Percentiles rank a stretch among this genome's conserved stretches.
These are phyloP conservation scores for Calliopum simillimum DNA, from an alignment of 2,888 invertebrate genomes.

Conservation along the genomic window DNA sequence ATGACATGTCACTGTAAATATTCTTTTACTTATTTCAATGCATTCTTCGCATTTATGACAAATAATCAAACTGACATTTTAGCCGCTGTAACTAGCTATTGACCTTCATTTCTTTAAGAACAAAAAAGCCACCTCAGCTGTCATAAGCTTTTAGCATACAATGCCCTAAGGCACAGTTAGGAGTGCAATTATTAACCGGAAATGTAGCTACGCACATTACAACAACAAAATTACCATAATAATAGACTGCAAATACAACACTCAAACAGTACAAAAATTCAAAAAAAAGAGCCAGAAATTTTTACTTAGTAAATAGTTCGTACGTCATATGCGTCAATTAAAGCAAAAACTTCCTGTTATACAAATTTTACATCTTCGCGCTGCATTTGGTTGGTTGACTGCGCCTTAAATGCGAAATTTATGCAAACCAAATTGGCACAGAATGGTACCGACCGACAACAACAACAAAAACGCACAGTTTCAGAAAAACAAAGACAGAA, in stretches of 20 bases:
- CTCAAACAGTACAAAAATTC: background rate
- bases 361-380: background rate
- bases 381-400: background rate
- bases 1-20: no score
- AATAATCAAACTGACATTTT: no score
- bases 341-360: conserved; percentile 15
- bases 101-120: no score
- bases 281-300: no score
- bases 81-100: no score
- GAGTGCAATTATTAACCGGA: no score
- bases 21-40: no score
- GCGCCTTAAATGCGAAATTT: background rate
- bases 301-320: no score
- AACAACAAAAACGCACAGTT: background rate
- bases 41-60: no score
- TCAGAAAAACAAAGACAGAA: background rate
- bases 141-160: no score
- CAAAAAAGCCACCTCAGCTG: no score
- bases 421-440: conserved; percentile 1
- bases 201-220: conserved; percentile 5
- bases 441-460: background rate
- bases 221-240: background rate
- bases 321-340: conserved; percentile 21
- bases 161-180: no score
- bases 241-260: background rate